These are phyloP conservation scores for Pseudomyrmex cubaensis DNA, from an alignment of 1,140 invertebrate species.

Conservation along the genomic window DNA sequence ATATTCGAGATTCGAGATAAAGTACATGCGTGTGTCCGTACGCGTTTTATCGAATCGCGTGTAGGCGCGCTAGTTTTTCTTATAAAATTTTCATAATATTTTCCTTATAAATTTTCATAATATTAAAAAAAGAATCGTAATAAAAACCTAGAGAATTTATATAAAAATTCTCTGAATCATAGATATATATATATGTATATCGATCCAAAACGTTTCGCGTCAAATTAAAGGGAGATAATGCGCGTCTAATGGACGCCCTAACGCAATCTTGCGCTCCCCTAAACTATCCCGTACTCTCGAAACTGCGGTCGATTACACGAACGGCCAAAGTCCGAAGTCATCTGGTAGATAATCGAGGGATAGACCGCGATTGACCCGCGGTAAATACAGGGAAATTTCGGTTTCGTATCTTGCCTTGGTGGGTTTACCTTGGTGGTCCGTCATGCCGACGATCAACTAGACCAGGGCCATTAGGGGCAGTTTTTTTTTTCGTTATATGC, in stretches of 20 bases:
- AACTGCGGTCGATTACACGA: conserved; percentile 7
- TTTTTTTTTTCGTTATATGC: not conserved
- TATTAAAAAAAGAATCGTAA: too few relatives aligned
- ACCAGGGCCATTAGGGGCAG: not conserved
- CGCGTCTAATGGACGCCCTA: not conserved
- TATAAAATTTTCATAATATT: too few relatives aligned
- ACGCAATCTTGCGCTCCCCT: not conserved
- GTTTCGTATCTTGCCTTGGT: not conserved
- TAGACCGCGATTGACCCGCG: not conserved
- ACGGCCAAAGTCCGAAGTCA: conserved; percentile 6
- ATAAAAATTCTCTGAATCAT: too few relatives aligned
- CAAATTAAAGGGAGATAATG: not conserved
- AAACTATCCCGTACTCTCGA: not conserved
- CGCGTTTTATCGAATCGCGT: not conserved
- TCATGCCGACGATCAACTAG: conserved; percentile 8
- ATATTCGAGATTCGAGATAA: not conserved
- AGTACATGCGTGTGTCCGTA: not conserved
- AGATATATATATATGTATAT: too few relatives aligned
- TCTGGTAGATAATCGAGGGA: not conserved
- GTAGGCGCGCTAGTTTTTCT: not conserved
- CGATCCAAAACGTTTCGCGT: not conserved
- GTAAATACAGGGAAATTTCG: conserved; percentile 29
- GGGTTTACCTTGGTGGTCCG: conserved; percentile 36
- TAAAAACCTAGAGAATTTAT: too few relatives aligned
- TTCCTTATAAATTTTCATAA: not conserved